phyloP scores from a whole-genome alignment of 2,888 invertebrate genomes.

The Geophilus truncorum region DNA sequence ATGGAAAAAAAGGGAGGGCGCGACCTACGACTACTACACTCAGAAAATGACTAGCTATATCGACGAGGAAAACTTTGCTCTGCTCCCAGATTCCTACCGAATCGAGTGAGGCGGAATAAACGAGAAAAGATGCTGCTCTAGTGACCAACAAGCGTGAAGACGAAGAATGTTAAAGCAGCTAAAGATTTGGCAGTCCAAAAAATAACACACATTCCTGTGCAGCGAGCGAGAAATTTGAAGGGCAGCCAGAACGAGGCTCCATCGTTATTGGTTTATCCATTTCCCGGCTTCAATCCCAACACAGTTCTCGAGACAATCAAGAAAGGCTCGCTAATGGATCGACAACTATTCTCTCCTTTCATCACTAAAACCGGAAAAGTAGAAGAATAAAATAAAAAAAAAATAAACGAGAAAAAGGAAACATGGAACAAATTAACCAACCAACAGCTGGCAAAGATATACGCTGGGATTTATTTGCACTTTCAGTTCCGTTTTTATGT shows the following conservation, averaged over 20 bases:
- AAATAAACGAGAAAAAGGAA: too few species aligned
- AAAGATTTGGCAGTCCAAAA: not conserved
- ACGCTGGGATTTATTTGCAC: not conserved
- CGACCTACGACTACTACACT: not conserved
- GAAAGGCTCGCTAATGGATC: not conserved
- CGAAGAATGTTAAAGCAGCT: not conserved
- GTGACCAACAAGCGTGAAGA: not conserved
- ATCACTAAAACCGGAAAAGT: not conserved
- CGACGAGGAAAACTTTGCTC: not conserved
- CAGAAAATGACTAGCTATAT: not conserved
- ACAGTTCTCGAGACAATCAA: slow-evolving; percentile 1
- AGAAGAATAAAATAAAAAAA: not conserved
- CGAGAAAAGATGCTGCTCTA: not conserved
- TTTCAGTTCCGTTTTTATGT: not conserved
- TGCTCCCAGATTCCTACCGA: not conserved
- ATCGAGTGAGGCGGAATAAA: not conserved
- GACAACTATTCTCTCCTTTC: not conserved
- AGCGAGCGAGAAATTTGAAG: not conserved
- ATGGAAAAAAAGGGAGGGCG: not conserved
- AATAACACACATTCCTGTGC: not conserved
- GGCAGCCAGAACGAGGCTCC: not conserved
- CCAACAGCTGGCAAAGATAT: not conserved
- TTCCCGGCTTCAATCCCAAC: not conserved
- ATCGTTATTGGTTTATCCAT: not conserved
- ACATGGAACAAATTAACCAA: not conserved